phyloP scores from a whole-genome alignment of 2,797 vertebrate species.

The Squalus acanthias region DNA sequence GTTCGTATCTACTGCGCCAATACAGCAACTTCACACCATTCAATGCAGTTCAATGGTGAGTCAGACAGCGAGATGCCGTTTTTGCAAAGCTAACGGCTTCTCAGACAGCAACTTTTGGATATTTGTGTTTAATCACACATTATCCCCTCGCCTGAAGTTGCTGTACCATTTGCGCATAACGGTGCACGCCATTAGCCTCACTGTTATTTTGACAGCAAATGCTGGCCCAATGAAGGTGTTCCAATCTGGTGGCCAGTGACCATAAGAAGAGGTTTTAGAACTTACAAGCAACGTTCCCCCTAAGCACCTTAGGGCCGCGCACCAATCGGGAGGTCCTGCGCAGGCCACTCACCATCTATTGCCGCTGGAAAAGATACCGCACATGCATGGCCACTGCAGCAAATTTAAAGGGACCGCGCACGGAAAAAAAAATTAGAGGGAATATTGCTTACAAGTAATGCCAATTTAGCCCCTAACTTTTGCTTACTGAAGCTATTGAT shows the following conservation, averaged over 20 bases:
- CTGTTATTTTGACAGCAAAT: not conserved
- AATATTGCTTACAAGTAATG: not conserved
- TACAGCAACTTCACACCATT: not conserved
- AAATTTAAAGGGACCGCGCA: no score
- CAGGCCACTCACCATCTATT: no score
- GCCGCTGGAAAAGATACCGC: no score
- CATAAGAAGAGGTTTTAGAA: not conserved
- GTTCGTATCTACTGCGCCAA: not conserved
- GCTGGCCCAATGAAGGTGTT: no score
- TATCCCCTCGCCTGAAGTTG: not conserved
- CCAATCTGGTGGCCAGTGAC: not conserved
- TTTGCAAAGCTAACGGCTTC: not conserved
- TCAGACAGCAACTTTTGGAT: not conserved
- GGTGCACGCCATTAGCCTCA: not conserved
- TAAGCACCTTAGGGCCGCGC: no score
- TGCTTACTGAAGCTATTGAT: not conserved
- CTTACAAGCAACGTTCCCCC: not conserved
- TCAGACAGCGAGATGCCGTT: not conserved
- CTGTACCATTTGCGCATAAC: not conserved
- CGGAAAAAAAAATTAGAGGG: no score
- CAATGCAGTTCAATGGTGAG: not conserved
- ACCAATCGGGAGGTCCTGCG: no score
- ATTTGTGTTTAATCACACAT: not conserved
- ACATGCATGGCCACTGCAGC: no score
- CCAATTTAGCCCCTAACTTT: not conserved